Conservation (phyloP, 37 sponge, comb jelly and placozoan species). For the Crambe crambe region DNA sequence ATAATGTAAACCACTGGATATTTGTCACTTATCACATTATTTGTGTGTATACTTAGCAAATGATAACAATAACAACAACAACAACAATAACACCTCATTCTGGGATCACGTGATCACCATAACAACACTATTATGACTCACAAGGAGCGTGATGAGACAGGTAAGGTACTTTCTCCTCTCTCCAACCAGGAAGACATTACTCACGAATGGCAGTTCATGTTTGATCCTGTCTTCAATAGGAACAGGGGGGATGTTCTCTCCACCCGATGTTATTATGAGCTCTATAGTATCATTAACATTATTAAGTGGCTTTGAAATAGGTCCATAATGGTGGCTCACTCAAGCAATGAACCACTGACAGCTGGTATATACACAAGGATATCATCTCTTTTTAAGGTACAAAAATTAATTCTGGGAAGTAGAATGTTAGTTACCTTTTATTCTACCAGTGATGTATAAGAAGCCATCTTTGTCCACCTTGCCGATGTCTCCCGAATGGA, state of each 20-base stretch:
- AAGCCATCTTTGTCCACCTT: constrained; percentile 71
- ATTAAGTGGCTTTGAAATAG: no score
- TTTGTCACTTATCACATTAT: no score
- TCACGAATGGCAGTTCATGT: constrained; percentile 77
- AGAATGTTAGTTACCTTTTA: constrained; percentile 52
- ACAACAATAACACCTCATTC: not conserved
- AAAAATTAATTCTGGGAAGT: not conserved
- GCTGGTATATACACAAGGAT: not conserved
- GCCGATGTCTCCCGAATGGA: constrained; percentile 93
- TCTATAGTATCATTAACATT: no score
- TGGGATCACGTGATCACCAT: no score
- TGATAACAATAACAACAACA: no score
- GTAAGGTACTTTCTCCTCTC: constrained; percentile 79
- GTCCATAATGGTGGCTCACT: no score
- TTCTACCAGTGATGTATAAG: constrained; percentile 72
- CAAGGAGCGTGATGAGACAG: constrained; percentile 80
- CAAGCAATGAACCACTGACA: not conserved
- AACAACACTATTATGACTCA: no score
- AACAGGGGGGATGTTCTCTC: constrained; percentile 87
- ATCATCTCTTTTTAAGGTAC: not conserved
- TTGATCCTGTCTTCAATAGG: constrained; percentile 73
- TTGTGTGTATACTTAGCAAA: no score
- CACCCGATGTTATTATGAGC: constrained; percentile 88
- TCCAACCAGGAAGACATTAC: constrained; percentile 85
- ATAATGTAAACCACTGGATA: no score